Evolutionary conservation across 2,888 invertebrate genomes (phyloP).

Genomic region (Sisyra terminalis): DNA sequence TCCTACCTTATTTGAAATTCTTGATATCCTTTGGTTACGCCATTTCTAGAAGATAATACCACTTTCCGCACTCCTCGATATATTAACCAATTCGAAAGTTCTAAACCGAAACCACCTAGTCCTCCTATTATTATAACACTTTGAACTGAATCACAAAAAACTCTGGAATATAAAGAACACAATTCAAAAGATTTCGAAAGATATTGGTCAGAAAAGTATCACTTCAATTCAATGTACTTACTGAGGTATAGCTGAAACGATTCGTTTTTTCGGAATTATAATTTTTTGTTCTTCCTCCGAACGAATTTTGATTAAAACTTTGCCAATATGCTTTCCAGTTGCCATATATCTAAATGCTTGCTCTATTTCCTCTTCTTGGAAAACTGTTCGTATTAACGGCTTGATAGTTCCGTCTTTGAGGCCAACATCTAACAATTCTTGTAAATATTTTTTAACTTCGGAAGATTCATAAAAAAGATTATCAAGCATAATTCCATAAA

Average conservation of each 20-base stretch:
- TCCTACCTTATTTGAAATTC: conserved; percentile 8
- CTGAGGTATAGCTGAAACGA: too few species aligned
- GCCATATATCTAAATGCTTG: conserved; percentile 43
- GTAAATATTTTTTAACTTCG: conserved; percentile 28
- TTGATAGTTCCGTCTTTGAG: conserved; percentile 44
- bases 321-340: conserved; percentile 58
- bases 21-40: conserved; percentile 41
- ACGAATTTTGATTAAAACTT: conserved; percentile 33
- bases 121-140: conserved; percentile 31
- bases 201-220: too few species aligned
- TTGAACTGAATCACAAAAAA: conserved; percentile 31
- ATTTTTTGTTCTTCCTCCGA: conserved; percentile 21
- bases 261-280: conserved; percentile 13
- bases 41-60: conserved; percentile 38
- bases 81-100: conserved; percentile 40
- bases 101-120: conserved; percentile 48
- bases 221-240: too few species aligned
- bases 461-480: conserved; percentile 33
- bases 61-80: conserved; percentile 38
- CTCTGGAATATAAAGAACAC: too few species aligned
- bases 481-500: conserved; percentile 55
- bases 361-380: conserved; percentile 39
- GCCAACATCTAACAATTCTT: conserved; percentile 38
- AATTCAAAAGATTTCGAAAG: too few species aligned
- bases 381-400: conserved; percentile 43